Base-by-base conservation (phyloP, 2,888 invertebrate species). In the Bhutanitis thaidina region DNA sequence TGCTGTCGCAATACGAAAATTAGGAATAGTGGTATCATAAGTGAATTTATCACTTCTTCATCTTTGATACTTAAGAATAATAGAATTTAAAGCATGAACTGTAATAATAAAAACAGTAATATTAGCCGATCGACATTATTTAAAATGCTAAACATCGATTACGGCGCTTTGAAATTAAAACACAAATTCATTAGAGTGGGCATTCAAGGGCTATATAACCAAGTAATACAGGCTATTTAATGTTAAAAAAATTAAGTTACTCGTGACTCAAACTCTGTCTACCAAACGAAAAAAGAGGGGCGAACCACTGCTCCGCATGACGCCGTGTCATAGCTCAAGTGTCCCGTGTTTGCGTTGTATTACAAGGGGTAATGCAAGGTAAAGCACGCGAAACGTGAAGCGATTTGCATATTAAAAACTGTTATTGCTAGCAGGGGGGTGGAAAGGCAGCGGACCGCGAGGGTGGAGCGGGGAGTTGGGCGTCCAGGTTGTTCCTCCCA, bases 401-500 rank as follows among this genome's bases (percentile, higher is more conserved):
- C 41, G 51, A 51, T 51, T 44, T 53, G 51, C 51, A 51, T 51
- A 51, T 51, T 51, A 51, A 51, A 51, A 51, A 60, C 53, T 62
- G 62, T 52, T 56, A 58, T 58, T 61, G 67, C 57, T 52, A 62
- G 59, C 62, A 66, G 67, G 27, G 69, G 71, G 65, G 67, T 64
- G 71, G 70, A 64, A 69, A 69, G 65, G 60, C 60, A 58, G 64
- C 54, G 61, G 61, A 61, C 61, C 60, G 60, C 53, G 58, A 60
- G 62, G 62, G 64, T 49, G 53, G 64, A 68, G 75, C n/a, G 72
- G 66, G 67, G 66, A 65, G 60, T 71, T 71, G 71, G 65, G 74
- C 65, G 69, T 74, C 79, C 81, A 84, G 82, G 80, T 83, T 82
- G 80, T 82, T 78, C 83, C 80, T 84, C 81, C 83, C 77, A 77